A percentile compares a stretch with the other conserved stretches of the same genome.
These are phyloP conservation scores for Cepphus grylle DNA, from an alignment of 2,113 vertebrate genomes.

Conservation along the genomic window DNA sequence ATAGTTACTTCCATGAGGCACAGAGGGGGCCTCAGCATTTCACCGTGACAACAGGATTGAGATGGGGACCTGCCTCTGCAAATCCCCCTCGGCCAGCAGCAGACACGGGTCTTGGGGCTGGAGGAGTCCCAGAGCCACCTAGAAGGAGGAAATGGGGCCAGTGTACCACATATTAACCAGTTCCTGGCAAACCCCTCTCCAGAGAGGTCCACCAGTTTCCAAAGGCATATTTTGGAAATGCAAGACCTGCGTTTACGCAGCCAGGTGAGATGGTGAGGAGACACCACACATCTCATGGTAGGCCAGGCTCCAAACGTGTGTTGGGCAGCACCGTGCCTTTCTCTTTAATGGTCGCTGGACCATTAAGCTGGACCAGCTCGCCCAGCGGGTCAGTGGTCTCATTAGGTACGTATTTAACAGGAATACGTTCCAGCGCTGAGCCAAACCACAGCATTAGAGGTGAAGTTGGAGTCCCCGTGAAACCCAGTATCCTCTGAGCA, in stretches of 20 bases:
- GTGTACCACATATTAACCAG: background rate
- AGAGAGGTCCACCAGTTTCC: background rate
- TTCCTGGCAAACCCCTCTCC: background rate
- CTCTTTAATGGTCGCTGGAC: background rate
- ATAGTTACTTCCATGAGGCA: background rate
- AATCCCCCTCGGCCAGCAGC: background rate
- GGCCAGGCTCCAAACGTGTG: background rate
- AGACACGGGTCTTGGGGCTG: background rate
- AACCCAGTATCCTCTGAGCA: background rate
- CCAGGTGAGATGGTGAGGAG: background rate
- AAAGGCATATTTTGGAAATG: background rate
- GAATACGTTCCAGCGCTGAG: background rate
- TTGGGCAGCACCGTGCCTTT: background rate
- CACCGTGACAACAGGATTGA: background rate
- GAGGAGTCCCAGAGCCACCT: background rate
- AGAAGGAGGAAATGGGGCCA: background rate
- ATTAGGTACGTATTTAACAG: conserved; percentile 3
- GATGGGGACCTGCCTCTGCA: background rate
- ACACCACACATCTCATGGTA: background rate
- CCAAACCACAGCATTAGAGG: background rate
- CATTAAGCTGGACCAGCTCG: background rate
- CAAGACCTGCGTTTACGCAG: background rate
- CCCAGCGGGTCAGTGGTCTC: background rate
- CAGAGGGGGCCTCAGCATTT: background rate
- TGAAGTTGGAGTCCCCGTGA: background rate